phyloP scores from a whole-genome alignment of 1,140 invertebrate genomes.

The Ips typographus region DNA sequence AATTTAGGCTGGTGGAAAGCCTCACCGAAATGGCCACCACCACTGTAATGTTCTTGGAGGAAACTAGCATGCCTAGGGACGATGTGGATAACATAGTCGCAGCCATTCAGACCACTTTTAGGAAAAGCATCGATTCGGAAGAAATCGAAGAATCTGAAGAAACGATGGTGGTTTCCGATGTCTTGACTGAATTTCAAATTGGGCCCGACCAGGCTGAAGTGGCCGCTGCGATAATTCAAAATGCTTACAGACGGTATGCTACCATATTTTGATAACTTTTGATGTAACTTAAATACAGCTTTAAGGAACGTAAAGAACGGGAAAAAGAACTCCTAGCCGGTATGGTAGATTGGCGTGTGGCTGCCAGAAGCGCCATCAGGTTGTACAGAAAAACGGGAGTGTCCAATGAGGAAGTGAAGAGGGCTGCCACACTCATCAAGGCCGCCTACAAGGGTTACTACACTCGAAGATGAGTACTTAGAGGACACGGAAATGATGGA shows the following conservation, averaged over 20 bases:
- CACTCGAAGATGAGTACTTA: constrained; percentile 10
- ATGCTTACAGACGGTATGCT: constrained; percentile 35
- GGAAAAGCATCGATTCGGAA: constrained; percentile 41
- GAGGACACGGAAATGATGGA: not conserved
- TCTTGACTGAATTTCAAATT: constrained; percentile 35
- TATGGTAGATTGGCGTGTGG: constrained; percentile 55
- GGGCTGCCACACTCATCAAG: constrained; percentile 54
- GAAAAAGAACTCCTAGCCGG: constrained; percentile 45
- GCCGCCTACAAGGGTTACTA: constrained; percentile 55
- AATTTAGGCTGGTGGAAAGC: constrained; percentile 53
- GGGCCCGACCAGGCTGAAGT: constrained; percentile 50
- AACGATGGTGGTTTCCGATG: constrained; percentile 33
- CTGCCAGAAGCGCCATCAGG: constrained; percentile 52
- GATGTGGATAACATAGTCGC: constrained; percentile 53
- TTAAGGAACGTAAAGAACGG: constrained; percentile 41
- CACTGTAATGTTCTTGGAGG: constrained; percentile 51
- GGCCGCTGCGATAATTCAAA: constrained; percentile 46
- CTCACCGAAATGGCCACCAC: constrained; percentile 52
- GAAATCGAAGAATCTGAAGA: constrained; percentile 36
- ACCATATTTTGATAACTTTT: constrained; percentile 15
- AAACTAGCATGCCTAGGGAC: constrained; percentile 51
- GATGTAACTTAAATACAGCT: constrained; percentile 2
- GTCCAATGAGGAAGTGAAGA: constrained; percentile 50
- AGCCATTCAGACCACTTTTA: constrained; percentile 53
- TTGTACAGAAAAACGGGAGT: constrained; percentile 53